Percentiles rank a stretch among this genome's conserved stretches.
phyloP scores from a whole-genome alignment of 2,113 vertebrate species.

The Cinclus mexicanus region DNA sequence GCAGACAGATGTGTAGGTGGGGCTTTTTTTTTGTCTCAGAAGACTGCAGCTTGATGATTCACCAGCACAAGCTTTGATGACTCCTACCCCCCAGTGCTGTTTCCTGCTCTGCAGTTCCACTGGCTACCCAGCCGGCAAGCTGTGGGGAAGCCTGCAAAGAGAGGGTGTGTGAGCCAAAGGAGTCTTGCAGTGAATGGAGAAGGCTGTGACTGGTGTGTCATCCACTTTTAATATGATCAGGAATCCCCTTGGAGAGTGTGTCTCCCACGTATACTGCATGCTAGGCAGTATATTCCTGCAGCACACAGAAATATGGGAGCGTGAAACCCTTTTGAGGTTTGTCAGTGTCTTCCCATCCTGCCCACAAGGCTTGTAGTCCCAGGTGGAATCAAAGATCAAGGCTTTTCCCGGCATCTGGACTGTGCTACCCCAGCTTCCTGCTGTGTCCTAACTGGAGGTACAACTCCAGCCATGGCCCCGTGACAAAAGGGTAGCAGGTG shows the following conservation, averaged over 20 bases:
- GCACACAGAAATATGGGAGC: accelerated
- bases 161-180: background rate
- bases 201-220: background rate
- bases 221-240: background rate
- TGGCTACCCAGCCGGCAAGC: background rate
- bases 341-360: background rate
- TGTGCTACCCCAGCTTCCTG: background rate
- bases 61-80: background rate
- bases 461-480: accelerated
- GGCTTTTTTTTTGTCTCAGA: background rate
- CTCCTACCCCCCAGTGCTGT: background rate
- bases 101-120: background rate
- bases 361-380: background rate
- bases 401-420: background rate
- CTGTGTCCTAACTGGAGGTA: background rate
- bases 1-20: background rate
- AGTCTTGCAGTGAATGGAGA: background rate
- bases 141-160: background rate
- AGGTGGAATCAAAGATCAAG: background rate
- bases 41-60: background rate
- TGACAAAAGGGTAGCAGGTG: background rate
- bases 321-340: background rate
- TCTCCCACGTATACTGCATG: background rate
- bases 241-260: background rate
- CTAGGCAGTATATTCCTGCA: background rate